Evolutionary conservation across 2,888 invertebrate species (phyloP), one percentile per base, ranked within the genome.

Genomic region (Xylophagus ater): DNA sequence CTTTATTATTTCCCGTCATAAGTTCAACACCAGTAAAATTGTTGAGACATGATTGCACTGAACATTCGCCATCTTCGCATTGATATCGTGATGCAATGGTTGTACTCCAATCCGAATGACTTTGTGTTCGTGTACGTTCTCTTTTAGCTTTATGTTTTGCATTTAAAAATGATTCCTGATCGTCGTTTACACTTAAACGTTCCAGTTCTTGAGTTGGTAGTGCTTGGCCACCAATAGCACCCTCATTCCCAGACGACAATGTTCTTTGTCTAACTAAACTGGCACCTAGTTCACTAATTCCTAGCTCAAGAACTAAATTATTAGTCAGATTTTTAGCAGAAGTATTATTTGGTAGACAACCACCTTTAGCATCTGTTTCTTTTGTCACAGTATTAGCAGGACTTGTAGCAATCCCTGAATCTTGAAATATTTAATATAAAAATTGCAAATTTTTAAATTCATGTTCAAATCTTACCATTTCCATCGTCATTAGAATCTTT

Each of bases 11-110:
- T 1, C 88, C 94, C 0, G 83, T 86, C 65, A 97, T 77, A 14
- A 90, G 67, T 59, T 97, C 96, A 12, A 86, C 73, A 1, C 84
- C 81, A 1, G 92, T 94, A 65, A 96, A 96, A 60, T 90, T 87
- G 55, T 85, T 83, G 37, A 97, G 74, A 58, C 93, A 94, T 0
- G 90, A 87, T 52, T 83, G 80, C 35, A 94, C 76, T 15, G 87
- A 84, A 59, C 81, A 83, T 51, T 86, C 86, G 28, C 81, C 81
- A 40, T 82, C 83, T 48, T 78, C 79, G 53, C 77, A 77, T 24
- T 76, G 70, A 55, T 81, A 83, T 13, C 84, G 73, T 0, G 78
- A 73, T 2, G 76, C 73, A 4, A 78, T 67, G 2, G 74, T 73
- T 28, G 68, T 69, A 47, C 59, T 61, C 65, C 66, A 67, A 40